phyloP scores from a whole-genome alignment of 2,888 invertebrate species.

The Nemotelus nigrinus region DNA sequence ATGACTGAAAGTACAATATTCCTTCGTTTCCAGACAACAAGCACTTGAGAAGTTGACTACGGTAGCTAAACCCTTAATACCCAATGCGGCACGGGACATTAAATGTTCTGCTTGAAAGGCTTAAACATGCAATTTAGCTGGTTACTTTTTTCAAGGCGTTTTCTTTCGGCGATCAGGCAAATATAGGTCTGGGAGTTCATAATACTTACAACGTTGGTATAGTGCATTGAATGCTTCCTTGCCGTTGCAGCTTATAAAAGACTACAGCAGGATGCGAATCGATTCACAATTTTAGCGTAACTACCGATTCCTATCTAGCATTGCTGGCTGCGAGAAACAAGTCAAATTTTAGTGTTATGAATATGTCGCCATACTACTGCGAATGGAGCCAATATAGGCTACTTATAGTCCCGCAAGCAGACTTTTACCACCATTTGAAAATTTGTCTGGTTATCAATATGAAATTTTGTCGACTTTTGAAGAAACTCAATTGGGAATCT shows the following conservation, averaged over 20 bases:
- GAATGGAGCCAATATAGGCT: no score
- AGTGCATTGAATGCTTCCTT: neutral
- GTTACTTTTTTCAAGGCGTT: neutral
- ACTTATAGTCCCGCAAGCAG: no score
- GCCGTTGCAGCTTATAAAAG: no score
- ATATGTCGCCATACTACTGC: neutral
- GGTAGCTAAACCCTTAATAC: neutral
- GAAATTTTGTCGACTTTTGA: no score
- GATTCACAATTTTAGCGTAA: neutral
- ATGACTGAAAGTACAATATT: neutral
- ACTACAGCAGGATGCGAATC: neutral
- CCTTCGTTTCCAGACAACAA: neutral
- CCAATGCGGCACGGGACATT: neutral
- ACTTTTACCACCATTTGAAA: no score
- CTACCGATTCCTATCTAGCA: slow-evolving; percentile 4
- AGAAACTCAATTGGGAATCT: no score
- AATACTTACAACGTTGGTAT: neutral
- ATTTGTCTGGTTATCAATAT: no score
- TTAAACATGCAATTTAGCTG: neutral
- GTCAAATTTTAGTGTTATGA: neutral
- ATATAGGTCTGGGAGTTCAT: neutral
- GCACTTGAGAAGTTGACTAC: neutral
- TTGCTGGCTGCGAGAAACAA: neutral
- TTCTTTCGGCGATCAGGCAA: neutral
- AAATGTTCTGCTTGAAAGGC: neutral